These are phyloP conservation scores for Schizaphis graminum DNA, from an alignment of 2,888 invertebrate genomes.

Conservation along the genomic window DNA sequence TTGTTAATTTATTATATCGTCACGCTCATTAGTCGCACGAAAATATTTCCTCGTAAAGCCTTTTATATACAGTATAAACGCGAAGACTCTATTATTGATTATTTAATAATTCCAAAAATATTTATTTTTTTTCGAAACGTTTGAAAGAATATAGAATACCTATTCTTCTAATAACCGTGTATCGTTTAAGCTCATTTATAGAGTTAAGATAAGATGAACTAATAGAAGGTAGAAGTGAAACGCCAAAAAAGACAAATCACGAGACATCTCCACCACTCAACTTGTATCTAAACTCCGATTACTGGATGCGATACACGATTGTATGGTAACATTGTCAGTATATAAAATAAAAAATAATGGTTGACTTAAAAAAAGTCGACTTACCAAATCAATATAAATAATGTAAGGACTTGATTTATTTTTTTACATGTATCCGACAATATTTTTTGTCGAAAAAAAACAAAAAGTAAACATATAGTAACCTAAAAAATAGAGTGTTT, in stretches of 20 bases:
- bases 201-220: neutral
- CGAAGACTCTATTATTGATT: neutral
- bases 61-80: neutral
- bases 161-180: neutral
- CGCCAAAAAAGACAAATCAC: neutral
- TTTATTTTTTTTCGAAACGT: neutral
- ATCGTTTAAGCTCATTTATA: neutral
- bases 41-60: neutral
- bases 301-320: neutral
- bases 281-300: neutral
- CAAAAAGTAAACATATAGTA: neutral
- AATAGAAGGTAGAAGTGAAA: too few species aligned
- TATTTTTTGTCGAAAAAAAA: neutral
- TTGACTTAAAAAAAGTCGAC: neutral
- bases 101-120: neutral
- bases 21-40: conserved; percentile 28
- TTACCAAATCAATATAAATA: neutral
- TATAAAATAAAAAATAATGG: neutral
- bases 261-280: neutral
- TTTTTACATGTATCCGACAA: neutral
- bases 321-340: neutral
- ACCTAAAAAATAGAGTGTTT: neutral
- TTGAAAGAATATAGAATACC: neutral
- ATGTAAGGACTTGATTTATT: neutral
- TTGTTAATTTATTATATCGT: conserved; percentile 34